These are phyloP conservation scores for Sternarchorhynchus goeldii DNA, from an alignment of 2,797 vertebrate genomes.

Conservation along the genomic window DNA sequence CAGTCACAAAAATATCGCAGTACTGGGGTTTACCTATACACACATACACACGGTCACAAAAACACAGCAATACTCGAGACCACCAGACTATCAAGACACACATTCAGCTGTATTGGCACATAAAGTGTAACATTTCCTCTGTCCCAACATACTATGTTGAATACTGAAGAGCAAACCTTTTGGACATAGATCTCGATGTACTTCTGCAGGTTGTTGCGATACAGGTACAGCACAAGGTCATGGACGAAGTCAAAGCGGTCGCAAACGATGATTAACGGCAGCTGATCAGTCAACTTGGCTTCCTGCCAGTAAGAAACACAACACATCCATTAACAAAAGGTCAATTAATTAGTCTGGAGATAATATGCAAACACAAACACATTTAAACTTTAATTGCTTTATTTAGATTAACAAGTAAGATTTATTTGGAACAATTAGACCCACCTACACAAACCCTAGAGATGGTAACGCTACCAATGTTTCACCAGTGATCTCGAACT, in stretches of 20 bases:
- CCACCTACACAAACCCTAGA: too few relatives aligned
- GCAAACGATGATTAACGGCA: conserved; percentile 93
- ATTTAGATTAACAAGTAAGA: too few relatives aligned
- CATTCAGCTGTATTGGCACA: too few relatives aligned
- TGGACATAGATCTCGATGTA: conserved; percentile 96
- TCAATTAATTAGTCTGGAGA: not conserved
- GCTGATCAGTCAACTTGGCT: conserved; percentile 91
- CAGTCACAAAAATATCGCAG: not conserved
- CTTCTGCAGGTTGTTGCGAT: conserved; percentile 91
- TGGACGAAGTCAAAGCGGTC: conserved; percentile 93
- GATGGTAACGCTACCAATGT: too few relatives aligned
- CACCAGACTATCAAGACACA: too few relatives aligned
- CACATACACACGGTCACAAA: not conserved
- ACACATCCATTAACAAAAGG: not conserved
- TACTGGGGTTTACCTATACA: conserved; percentile 84
- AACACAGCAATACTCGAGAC: not conserved
- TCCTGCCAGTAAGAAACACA: conserved; percentile 72
- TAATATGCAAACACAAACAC: not conserved
- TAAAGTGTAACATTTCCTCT: too few relatives aligned
- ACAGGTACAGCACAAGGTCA: conserved; percentile 89
- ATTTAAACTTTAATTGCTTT: too few relatives aligned
- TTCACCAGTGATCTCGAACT: too few relatives aligned
- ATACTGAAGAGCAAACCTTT: conserved; percentile 75
- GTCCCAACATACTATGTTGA: too few relatives aligned
- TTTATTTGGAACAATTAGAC: too few relatives aligned